Percentiles rank a stretch among this genome's conserved stretches.
phyloP scores from a whole-genome alignment of 2,797 vertebrate species.

The Hippoglossus hippoglossus region DNA sequence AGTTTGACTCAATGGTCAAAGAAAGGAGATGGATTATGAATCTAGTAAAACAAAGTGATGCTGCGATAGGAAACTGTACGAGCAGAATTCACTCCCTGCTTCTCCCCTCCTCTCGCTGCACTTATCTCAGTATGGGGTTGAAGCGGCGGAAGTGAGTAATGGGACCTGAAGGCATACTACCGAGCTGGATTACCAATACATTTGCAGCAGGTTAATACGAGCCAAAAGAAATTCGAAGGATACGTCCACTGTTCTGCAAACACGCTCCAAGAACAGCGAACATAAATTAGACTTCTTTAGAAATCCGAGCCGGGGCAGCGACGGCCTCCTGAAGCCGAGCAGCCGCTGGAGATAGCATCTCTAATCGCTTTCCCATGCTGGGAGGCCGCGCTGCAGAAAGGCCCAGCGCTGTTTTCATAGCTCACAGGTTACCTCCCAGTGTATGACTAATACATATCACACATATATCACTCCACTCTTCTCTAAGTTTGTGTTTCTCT shows the following conservation, averaged over 20 bases:
- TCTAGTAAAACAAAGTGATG: background rate
- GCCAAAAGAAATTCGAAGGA: constrained; percentile 54
- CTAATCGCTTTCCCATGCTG: constrained; percentile 75
- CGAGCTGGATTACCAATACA: constrained; percentile 59
- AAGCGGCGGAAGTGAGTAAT: constrained; percentile 62
- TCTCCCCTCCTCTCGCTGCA: constrained; percentile 11
- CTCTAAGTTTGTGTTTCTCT: constrained; percentile 13
- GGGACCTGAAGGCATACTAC: constrained; percentile 47
- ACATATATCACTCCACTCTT: constrained; percentile 39
- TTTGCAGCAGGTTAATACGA: constrained; percentile 62
- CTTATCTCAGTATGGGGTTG: constrained; percentile 45
- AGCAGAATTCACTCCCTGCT: constrained; percentile 11
- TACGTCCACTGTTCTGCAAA: constrained; percentile 48
- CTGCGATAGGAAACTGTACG: constrained; percentile 5
- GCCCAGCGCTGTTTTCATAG: constrained; percentile 64
- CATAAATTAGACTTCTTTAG: constrained; percentile 67
- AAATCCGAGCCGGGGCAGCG: constrained; percentile 64
- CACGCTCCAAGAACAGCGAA: constrained; percentile 59
- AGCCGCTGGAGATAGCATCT: constrained; percentile 69
- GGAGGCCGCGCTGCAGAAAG: constrained; percentile 52
- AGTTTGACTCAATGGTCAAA: no score
- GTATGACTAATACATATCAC: constrained; percentile 69
- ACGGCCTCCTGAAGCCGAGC: constrained; percentile 50
- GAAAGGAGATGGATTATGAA: background rate
- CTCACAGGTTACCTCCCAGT: constrained; percentile 60